phyloP scores from a whole-genome alignment of 2,888 invertebrate species.

The Tigriopus californicus region DNA sequence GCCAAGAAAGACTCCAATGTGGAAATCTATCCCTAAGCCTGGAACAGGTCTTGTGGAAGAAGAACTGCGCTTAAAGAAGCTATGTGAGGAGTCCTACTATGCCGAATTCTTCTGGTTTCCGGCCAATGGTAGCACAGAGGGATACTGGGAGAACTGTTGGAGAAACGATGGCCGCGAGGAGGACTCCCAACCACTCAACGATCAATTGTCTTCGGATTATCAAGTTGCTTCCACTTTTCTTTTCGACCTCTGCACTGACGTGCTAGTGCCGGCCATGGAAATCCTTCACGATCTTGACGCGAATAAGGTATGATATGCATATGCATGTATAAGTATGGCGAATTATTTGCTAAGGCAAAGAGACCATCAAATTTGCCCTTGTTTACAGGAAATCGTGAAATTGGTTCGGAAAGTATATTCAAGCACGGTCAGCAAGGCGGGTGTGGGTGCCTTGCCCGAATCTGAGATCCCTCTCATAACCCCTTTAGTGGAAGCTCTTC shows the following conservation, averaged over 20 bases:
- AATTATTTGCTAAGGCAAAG: too few relatives aligned
- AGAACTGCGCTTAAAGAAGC: background rate
- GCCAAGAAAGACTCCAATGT: background rate
- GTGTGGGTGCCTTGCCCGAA: background rate
- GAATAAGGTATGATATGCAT: background rate
- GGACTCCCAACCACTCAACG: background rate
- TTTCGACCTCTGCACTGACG: background rate
- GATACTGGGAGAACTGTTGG: conserved; percentile 6
- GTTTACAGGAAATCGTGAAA: background rate
- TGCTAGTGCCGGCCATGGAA: background rate
- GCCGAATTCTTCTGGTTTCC: conserved; percentile 6
- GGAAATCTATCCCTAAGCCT: background rate
- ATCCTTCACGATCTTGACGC: background rate
- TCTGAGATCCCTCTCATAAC: background rate
- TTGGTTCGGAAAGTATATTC: background rate
- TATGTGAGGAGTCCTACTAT: background rate
- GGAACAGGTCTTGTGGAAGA: background rate
- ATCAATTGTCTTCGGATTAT: background rate
- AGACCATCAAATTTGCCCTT: background rate
- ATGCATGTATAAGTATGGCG: too few relatives aligned
- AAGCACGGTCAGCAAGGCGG: background rate
- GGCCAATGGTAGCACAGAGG: background rate
- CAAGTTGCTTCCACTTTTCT: background rate
- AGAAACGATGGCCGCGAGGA: background rate
- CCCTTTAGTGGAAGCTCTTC: conserved; percentile 1